These are phyloP conservation scores for Saxidomus purpurata DNA, from an alignment of 1,140 invertebrate species.

Conservation along the genomic window DNA sequence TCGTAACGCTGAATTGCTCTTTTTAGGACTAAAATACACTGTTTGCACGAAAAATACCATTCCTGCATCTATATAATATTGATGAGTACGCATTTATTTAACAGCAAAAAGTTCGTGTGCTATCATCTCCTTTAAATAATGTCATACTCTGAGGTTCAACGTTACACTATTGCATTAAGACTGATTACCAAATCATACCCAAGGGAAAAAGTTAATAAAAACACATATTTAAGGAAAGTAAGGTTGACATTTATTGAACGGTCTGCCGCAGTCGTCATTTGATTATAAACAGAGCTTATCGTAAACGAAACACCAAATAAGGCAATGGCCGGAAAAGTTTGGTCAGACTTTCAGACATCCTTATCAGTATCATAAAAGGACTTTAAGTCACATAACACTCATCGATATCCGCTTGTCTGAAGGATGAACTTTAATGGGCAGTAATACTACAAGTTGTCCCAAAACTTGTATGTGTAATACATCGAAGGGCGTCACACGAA, in stretches of 20 bases:
- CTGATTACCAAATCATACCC: conserved; percentile 25
- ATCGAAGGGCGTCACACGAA: no score
- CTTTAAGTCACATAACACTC: no score
- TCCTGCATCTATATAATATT: neutral
- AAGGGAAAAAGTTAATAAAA: conserved; percentile 35
- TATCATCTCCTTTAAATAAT: neutral
- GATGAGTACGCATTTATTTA: neutral
- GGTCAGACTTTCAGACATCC: no score
- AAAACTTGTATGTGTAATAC: no score
- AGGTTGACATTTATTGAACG: conserved; percentile 52
- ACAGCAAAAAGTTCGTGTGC: neutral
- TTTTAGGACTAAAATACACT: no score
- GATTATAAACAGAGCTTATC: neutral
- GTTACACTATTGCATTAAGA: conserved; percentile 16
- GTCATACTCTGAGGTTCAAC: neutral
- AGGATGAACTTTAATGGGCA: no score
- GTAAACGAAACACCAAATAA: neutral
- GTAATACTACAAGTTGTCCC: no score
- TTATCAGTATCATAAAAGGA: no score
- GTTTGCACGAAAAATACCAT: no score
- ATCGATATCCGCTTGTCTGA: no score
- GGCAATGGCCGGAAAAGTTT: neutral
- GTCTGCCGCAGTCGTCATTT: neutral
- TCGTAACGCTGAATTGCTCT: no score
- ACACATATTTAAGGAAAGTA: conserved; percentile 34